phyloP scores from a whole-genome alignment of 2,113 vertebrate genomes.

The Festucalex cinctus region DNA sequence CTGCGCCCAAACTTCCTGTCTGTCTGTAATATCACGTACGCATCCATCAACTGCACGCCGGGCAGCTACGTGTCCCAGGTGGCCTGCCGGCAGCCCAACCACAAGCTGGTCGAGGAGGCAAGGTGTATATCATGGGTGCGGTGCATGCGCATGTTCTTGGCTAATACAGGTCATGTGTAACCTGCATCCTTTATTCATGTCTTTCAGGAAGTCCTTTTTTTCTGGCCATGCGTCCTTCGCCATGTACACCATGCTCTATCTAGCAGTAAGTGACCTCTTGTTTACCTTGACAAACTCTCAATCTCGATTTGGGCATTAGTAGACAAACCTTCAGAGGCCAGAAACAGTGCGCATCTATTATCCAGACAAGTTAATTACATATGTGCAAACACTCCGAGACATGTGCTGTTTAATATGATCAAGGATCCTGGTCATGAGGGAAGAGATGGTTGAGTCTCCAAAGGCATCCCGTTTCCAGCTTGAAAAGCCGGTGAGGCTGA shows the following conservation, averaged over 20 bases:
- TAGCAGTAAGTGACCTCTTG: constrained; percentile 71
- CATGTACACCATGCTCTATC: constrained; percentile 79
- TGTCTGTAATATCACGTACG: constrained; percentile 68
- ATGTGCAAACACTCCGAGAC: constrained; percentile 32
- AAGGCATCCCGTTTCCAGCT: constrained; percentile 57
- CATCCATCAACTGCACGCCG: constrained; percentile 55
- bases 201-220: constrained; percentile 79
- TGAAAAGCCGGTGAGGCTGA: constrained; percentile 48
- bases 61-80: constrained; percentile 62
- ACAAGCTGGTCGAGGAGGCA: constrained; percentile 64
- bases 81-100: constrained; percentile 38
- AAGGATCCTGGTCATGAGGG: constrained; percentile 45
- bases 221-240: constrained; percentile 78
- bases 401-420: constrained; percentile 47
- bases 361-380: constrained; percentile 46
- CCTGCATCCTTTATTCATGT: constrained; percentile 33
- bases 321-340: constrained; percentile 1
- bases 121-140: constrained; percentile 47
- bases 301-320: constrained; percentile 25
- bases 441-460: constrained; percentile 58
- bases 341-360: constrained; percentile 23
- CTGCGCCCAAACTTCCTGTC: constrained; percentile 76
- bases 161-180: constrained; percentile 26
- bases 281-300: constrained; percentile 10
- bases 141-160: background rate